These are phyloP conservation scores for Asobara japonica DNA, from an alignment of 1,140 invertebrate genomes.

Conservation along the genomic window DNA sequence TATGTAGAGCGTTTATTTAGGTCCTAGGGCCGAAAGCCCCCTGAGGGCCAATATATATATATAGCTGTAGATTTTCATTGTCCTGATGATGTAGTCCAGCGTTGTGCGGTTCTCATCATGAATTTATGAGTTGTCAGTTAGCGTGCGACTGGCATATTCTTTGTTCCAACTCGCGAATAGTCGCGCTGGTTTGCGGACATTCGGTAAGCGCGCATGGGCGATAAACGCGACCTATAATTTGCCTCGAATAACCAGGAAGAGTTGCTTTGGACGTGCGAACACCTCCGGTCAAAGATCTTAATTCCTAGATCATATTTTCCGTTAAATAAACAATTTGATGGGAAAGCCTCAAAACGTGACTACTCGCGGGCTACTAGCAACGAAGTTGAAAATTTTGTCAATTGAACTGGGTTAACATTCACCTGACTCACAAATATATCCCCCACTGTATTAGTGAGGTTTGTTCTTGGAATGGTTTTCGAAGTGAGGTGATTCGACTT, in stretches of 20 bases:
- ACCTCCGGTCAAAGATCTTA: not conserved
- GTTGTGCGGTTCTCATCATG: slow-evolving; percentile 9
- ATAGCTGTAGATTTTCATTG: slow-evolving; percentile 18
- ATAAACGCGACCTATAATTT: too few species aligned
- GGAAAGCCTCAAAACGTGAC: too few species aligned
- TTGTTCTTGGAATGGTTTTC: not conserved
- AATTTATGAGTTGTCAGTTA: slow-evolving; percentile 16
- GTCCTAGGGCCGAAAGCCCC: too few species aligned
- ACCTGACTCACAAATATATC: slow-evolving; percentile 18
- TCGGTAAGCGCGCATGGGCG: too few species aligned
- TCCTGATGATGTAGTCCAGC: slow-evolving; percentile 12
- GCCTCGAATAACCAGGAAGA: too few species aligned
- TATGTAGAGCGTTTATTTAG: too few species aligned
- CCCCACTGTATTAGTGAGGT: not conserved
- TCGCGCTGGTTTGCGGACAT: too few species aligned
- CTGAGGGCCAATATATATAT: not conserved
- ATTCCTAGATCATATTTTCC: not conserved
- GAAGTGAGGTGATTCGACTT: slow-evolving; percentile 28
- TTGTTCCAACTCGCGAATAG: too few species aligned
- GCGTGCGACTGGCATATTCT: not conserved
- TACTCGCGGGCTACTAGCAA: not conserved
- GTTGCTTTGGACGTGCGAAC: too few species aligned
- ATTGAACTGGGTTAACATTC: slow-evolving; percentile 29
- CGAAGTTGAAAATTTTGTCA: not conserved
- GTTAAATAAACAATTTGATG: too few species aligned